phyloP scores from a whole-genome alignment of 92 coral and sea anemone species.

The Parazoanthus swiftii region DNA sequence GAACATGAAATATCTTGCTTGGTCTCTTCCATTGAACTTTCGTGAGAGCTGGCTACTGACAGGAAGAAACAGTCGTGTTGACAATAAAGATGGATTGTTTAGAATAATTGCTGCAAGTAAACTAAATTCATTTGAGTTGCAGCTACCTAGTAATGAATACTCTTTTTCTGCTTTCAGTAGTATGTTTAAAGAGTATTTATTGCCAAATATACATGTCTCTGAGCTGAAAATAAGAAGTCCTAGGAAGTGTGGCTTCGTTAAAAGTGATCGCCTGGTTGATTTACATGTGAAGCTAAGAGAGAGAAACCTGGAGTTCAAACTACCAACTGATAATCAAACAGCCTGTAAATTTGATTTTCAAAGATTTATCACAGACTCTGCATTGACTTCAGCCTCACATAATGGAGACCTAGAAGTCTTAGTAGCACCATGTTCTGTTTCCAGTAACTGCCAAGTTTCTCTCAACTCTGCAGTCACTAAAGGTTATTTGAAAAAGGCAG shows the following conservation, averaged over 20 bases:
- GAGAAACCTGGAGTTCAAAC: not conserved
- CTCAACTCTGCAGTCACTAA: not conserved
- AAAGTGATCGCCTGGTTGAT: not conserved
- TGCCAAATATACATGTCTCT: not conserved
- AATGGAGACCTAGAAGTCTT: slow-evolving; percentile 24
- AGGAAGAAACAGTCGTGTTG: not conserved
- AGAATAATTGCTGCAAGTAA: not conserved
- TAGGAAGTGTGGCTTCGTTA: not conserved
- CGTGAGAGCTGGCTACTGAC: not conserved
- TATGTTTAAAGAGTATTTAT: not conserved
- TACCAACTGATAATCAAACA: not conserved
- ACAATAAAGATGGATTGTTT: not conserved
- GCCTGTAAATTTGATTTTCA: not conserved
- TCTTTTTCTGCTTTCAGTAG: not conserved
- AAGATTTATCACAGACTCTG: not conserved
- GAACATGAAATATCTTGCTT: slow-evolving; percentile 26
- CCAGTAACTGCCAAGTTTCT: not conserved
- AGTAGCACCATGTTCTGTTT: not conserved
- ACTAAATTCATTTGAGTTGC: slow-evolving; percentile 27
- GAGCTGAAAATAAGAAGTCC: slow-evolving; percentile 11
- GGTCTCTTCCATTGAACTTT: not conserved
- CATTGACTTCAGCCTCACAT: slow-evolving; percentile 4
- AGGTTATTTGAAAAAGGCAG: slow-evolving; percentile 29
- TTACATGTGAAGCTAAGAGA: slow-evolving; percentile 28
- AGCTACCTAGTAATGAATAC: not conserved